phyloP scores from a whole-genome alignment of 2,113 vertebrate species.

The Chaetura pelagica region DNA sequence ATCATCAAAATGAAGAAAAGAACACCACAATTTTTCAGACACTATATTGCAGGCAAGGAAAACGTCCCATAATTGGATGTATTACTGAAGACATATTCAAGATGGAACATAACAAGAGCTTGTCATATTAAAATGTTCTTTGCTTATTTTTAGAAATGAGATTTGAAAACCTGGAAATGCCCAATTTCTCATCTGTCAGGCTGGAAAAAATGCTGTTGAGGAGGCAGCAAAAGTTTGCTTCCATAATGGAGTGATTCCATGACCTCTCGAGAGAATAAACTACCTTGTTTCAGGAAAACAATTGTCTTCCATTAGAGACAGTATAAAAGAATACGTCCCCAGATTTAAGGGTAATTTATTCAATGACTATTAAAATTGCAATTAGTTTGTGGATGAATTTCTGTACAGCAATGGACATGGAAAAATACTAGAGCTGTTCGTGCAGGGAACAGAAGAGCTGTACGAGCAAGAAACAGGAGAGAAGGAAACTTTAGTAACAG shows the following conservation, averaged over 20 bases:
- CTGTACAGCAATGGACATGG: no score
- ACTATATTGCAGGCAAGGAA: background rate
- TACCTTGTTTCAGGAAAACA: background rate
- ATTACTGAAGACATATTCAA: background rate
- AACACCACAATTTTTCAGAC: background rate
- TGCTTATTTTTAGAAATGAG: background rate
- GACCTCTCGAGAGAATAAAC: background rate
- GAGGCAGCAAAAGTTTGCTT: background rate
- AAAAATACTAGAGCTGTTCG: no score
- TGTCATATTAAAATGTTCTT: background rate
- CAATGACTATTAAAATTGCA: background rate
- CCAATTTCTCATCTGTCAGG: background rate
- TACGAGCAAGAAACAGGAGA: no score
- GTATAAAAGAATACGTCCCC: background rate
- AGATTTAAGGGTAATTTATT: background rate
- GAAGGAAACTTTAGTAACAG: no score
- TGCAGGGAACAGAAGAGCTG: no score
- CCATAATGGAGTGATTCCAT: background rate
- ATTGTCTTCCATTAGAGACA: background rate
- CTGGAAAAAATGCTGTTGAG: background rate
- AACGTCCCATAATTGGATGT: background rate
- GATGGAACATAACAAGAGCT: background rate
- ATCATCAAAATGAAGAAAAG: background rate
- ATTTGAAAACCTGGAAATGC: background rate
- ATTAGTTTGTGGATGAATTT: no score